Evolutionary conservation across 2,888 invertebrate species (phyloP).

Genomic region (Aspidiotus destructor): DNA sequence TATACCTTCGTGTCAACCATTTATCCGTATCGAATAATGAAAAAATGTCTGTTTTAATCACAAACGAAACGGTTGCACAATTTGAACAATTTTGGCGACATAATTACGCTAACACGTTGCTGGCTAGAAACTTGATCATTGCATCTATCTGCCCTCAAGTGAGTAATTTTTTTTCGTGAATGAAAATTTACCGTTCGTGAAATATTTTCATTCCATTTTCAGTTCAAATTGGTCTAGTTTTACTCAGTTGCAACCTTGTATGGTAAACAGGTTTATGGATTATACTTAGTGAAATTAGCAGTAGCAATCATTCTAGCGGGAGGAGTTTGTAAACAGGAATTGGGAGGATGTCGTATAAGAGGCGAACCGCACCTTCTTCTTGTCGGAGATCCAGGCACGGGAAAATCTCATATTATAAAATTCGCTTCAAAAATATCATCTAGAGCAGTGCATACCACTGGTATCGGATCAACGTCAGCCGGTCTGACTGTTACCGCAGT

Average conservation of each 20-base stretch:
- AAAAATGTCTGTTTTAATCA: slow-evolving; percentile 45
- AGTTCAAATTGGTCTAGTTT: neutral
- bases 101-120: slow-evolving; percentile 53
- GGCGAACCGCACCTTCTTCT: slow-evolving; percentile 77
- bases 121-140: slow-evolving; percentile 66
- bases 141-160: slow-evolving; percentile 77
- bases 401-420: slow-evolving; percentile 74
- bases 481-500: slow-evolving; percentile 81
- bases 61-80: slow-evolving; percentile 57
- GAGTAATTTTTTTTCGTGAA: slow-evolving; percentile 33
- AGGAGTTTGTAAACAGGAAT: slow-evolving; percentile 46
- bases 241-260: neutral
- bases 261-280: slow-evolving; percentile 61
- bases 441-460: slow-evolving; percentile 73
- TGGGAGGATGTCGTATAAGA: slow-evolving; percentile 49
- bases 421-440: slow-evolving; percentile 58
- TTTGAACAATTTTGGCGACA: slow-evolving; percentile 64
- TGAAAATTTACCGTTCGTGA: no score
- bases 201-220: slow-evolving; percentile 7
- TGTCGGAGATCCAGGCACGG: slow-evolving; percentile 82
- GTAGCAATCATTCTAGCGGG: slow-evolving; percentile 57
- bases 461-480: slow-evolving; percentile 74
- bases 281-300: slow-evolving; percentile 79
- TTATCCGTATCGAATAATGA: slow-evolving; percentile 54
- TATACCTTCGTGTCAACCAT: slow-evolving; percentile 62